Conservation (phyloP, 2,113 vertebrate genomes). For the Lagopus leucura region DNA sequence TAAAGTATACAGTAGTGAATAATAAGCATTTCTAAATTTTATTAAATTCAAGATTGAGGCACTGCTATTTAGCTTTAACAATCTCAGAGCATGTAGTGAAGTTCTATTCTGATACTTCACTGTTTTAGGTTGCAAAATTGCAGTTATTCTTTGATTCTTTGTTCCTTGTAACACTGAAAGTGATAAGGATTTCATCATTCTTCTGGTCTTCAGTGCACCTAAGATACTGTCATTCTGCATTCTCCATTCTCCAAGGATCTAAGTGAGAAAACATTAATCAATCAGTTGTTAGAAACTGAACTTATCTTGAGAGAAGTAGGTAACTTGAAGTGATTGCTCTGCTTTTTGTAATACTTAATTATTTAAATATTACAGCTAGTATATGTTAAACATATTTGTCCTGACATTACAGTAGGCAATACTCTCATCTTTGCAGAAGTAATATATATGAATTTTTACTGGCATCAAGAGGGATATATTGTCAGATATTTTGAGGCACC, state of each 20-base stretch:
- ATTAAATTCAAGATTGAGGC: not conserved
- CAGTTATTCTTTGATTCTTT: not conserved
- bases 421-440: not conserved
- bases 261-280: not conserved
- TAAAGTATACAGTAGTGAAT: not conserved
- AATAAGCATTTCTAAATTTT: not conserved
- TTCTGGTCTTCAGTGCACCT: not conserved
- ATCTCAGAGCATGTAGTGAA: not conserved
- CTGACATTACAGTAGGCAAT: not conserved
- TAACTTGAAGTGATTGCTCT: not conserved
- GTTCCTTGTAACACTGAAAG: not conserved
- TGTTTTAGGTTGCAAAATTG: not conserved
- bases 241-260: not conserved
- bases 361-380: not conserved
- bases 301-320: not conserved
- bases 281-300: not conserved
- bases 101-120: not conserved
- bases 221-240: not conserved
- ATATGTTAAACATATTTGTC: not conserved
- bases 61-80: not conserved
- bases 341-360: not conserved
- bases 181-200: not conserved
- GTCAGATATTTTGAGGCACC: not conserved
- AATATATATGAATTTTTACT: not conserved
- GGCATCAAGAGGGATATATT: not conserved